These are phyloP conservation scores for Myotis vivesi DNA, from an alignment of 2,797 vertebrate species.

Conservation along the genomic window DNA sequence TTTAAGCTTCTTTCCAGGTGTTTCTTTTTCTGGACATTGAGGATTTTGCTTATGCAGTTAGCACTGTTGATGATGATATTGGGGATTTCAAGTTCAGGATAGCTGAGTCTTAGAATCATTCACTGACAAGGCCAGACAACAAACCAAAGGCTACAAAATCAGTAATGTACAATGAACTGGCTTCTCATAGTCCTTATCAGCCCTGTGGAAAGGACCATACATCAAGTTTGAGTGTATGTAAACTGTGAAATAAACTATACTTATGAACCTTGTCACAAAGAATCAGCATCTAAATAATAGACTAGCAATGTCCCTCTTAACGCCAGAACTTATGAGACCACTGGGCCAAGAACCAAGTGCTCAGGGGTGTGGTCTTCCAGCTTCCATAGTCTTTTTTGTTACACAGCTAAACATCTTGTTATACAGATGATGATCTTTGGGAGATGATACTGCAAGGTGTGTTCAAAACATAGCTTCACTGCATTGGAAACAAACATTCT, in stretches of 20 bases:
- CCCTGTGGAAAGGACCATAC: too few species aligned
- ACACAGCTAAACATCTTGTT: background rate
- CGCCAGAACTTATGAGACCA: background rate
- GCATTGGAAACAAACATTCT: background rate
- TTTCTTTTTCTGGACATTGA: background rate
- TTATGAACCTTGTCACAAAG: slow-evolving; percentile 24
- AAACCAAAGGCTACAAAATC: background rate
- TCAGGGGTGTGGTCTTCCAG: background rate
- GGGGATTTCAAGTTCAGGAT: background rate
- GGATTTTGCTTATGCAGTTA: background rate
- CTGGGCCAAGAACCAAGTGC: background rate
- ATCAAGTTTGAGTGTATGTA: background rate
- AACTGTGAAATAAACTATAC: slow-evolving; percentile 54
- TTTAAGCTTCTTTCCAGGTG: slow-evolving; percentile 31
- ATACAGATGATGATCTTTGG: background rate
- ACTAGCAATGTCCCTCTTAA: background rate
- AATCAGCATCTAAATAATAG: background rate
- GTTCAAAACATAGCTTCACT: fast-evolving
- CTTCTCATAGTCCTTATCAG: background rate
- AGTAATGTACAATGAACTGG: background rate
- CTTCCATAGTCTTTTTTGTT: background rate
- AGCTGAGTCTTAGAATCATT: background rate
- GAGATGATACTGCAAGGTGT: background rate
- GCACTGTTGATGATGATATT: background rate
- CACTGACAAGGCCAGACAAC: background rate